A percentile compares a stretch with the other conserved stretches of the same genome.
Evolutionary conservation across 2,888 invertebrate genomes (phyloP).

Genomic region (Microchrysa polita): DNA sequence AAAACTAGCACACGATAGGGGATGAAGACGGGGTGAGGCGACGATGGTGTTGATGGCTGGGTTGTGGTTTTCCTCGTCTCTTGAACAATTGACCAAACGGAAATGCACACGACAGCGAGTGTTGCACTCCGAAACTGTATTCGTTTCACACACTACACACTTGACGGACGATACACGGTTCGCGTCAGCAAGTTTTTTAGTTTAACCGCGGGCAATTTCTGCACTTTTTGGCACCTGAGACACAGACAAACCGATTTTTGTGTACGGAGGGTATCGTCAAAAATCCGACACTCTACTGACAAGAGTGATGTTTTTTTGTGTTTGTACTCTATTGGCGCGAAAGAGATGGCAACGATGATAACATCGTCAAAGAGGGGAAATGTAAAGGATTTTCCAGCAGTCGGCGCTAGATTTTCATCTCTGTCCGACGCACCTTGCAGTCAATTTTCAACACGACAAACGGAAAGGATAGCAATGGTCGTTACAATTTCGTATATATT

Average conservation of each 20-base stretch:
- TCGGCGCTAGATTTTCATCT: constrained; percentile 19
- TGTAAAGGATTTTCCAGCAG: constrained; percentile 21
- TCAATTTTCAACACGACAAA: constrained; percentile 16
- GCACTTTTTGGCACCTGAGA: constrained; percentile 7
- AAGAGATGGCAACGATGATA: constrained; percentile 11
- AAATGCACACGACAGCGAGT: constrained; percentile 35
- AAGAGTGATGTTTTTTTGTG: constrained; percentile 40
- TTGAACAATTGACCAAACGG: constrained; percentile 14
- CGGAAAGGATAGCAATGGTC: constrained; percentile 27
- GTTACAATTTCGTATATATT: constrained; percentile 17
- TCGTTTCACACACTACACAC: background rate
- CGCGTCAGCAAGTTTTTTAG: background rate
- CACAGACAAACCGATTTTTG: constrained; percentile 39
- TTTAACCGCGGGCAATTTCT: constrained; percentile 12
- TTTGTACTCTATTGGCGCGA: background rate
- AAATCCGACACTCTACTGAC: constrained; percentile 45
- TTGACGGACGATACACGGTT: background rate
- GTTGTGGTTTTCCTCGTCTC: constrained; percentile 10
- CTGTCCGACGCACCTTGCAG: constrained; percentile 20
- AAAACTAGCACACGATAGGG: background rate
- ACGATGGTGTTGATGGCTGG: background rate
- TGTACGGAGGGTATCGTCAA: constrained; percentile 43
- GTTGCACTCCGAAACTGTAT: background rate
- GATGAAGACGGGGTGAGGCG: constrained; percentile 7
- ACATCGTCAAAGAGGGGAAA: constrained; percentile 19